Evolutionary conservation across 2,113 vertebrate species (phyloP).

Genomic region (Scomber japonicus): DNA sequence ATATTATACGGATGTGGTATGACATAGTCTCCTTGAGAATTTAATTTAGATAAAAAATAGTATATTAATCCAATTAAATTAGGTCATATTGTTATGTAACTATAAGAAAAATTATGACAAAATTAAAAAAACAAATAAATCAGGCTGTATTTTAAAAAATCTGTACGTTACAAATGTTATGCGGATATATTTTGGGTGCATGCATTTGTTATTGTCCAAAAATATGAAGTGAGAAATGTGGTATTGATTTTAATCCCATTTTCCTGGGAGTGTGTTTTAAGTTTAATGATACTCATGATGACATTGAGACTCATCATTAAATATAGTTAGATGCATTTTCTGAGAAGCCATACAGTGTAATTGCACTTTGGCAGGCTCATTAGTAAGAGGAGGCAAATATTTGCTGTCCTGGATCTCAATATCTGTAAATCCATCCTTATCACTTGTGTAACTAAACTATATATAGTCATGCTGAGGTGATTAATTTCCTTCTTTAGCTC

Average conservation of each 20-base stretch:
- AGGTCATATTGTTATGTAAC: neutral
- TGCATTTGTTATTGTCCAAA: neutral
- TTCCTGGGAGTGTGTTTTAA: neutral
- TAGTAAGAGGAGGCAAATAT: conserved; percentile 65
- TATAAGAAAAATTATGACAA: neutral
- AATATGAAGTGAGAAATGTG: conserved; percentile 3
- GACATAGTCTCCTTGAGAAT: neutral
- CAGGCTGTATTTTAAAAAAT: neutral
- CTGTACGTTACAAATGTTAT: neutral
- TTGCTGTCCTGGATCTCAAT: conserved; percentile 60
- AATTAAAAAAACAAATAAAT: neutral
- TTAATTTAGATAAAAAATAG: neutral
- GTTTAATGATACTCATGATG: neutral
- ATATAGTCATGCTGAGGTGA: conserved; percentile 28
- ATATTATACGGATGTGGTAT: neutral
- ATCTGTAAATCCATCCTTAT: conserved; percentile 65
- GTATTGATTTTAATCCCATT: conserved; percentile 49
- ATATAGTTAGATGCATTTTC: conserved; percentile 36
- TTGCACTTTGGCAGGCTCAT: conserved; percentile 48
- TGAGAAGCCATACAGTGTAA: conserved; percentile 29
- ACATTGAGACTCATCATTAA: neutral
- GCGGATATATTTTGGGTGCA: neutral
- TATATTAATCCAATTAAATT: neutral
- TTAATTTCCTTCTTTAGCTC: conserved; percentile 45
- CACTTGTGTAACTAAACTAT: conserved; percentile 55